Percentiles rank a stretch among this genome's conserved stretches.
Evolutionary conservation across 1,140 invertebrate species (phyloP).

Genomic region (Alviniconcha marisindica): DNA sequence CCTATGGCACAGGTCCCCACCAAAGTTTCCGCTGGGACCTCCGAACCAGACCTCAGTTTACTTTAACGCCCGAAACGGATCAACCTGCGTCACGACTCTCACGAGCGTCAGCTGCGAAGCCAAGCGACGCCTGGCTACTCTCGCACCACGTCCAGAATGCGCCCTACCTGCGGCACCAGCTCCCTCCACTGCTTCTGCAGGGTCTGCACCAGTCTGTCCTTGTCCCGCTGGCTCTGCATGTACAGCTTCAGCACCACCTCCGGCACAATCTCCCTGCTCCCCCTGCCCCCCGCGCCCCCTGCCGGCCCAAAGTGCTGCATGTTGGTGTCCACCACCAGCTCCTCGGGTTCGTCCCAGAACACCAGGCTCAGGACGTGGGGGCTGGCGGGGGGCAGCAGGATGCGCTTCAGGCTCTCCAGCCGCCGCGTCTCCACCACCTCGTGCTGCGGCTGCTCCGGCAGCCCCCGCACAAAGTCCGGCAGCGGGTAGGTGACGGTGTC

Average conservation of each 20-base stretch:
- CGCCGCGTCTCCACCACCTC: conserved; percentile 63
- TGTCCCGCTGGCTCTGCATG: conserved; percentile 65
- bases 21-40: too few relatives aligned
- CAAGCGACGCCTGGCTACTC: conserved; percentile 1
- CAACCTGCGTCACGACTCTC: too few relatives aligned
- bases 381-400: conserved; percentile 52
- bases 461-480: conserved; percentile 71
- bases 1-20: too few relatives aligned
- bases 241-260: conserved; percentile 61
- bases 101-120: too few relatives aligned
- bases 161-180: conserved; percentile 55
- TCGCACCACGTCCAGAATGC: conserved; percentile 49
- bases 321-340: conserved; percentile 66
- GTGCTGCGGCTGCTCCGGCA: conserved; percentile 67
- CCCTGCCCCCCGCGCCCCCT: conserved; percentile 43
- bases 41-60: too few relatives aligned
- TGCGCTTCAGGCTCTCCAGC: conserved; percentile 66
- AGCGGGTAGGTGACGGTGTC: conserved; percentile 73
- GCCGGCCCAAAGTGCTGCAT: conserved; percentile 65
- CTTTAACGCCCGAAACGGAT: too few relatives aligned
- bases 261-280: conserved; percentile 55
- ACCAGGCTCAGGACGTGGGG: conserved; percentile 60
- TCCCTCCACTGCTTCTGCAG: conserved; percentile 69
- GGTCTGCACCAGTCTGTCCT: conserved; percentile 66
- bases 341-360: conserved; percentile 71